These are phyloP conservation scores for Acipenser ruthenus DNA, from an alignment of 2,797 vertebrate genomes.

Conservation along the genomic window DNA sequence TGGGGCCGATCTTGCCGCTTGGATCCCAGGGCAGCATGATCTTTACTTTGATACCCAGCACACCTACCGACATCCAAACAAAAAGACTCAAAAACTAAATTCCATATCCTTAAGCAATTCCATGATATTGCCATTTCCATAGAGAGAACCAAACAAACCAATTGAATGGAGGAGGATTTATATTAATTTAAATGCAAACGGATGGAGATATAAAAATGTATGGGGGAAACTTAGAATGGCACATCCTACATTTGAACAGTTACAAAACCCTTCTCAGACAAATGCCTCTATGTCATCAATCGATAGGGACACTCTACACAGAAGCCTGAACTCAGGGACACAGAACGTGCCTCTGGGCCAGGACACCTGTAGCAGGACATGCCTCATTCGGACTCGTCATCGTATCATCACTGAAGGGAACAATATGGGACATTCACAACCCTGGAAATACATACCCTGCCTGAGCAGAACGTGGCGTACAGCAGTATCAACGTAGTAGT, in stretches of 20 bases:
- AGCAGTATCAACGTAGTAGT: slow-evolving; percentile 95
- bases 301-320: slow-evolving; percentile 35
- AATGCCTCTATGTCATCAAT: slow-evolving; percentile 86
- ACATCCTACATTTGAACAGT: background rate
- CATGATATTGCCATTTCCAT: no score
- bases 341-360: slow-evolving; percentile 52
- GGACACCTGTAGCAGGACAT: slow-evolving; percentile 21
- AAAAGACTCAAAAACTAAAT: background rate
- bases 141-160: no score
- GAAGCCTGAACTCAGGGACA: slow-evolving; percentile 40
- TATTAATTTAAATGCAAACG: no score
- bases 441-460: slow-evolving; percentile 69
- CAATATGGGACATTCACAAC: background rate
- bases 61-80: slow-evolving; percentile 55
- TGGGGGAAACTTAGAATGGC: background rate
- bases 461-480: slow-evolving; percentile 92
- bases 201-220: no score
- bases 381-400: slow-evolving; percentile 63
- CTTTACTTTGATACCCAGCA: slow-evolving; percentile 96
- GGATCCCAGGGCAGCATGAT: slow-evolving; percentile 98
- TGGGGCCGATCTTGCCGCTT: slow-evolving; percentile 94
- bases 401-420: slow-evolving; percentile 35
- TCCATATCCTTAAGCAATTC: background rate
- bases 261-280: slow-evolving; percentile 82
- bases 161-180: no score